Percentiles rank a stretch among this genome's conserved stretches.
These are phyloP conservation scores for Aethina tumida DNA, from an alignment of 1,140 invertebrate genomes.

Conservation along the genomic window DNA sequence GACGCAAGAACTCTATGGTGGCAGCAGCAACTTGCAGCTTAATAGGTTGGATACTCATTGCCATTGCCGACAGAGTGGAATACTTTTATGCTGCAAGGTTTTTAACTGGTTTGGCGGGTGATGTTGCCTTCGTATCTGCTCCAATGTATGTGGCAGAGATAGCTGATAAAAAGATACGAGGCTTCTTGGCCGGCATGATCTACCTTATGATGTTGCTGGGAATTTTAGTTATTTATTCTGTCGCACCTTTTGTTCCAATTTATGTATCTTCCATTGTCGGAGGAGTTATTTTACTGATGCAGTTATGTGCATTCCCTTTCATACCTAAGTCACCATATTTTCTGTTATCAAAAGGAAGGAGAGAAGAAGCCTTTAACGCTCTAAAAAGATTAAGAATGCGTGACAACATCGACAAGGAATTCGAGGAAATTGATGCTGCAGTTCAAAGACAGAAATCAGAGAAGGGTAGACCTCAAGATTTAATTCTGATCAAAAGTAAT, in stretches of 20 bases:
- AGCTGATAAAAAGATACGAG: constrained; percentile 27
- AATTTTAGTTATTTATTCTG: constrained; percentile 24
- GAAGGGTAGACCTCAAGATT: constrained; percentile 25
- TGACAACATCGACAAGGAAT: constrained; percentile 36
- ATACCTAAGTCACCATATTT: constrained; percentile 31
- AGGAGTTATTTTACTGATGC: constrained; percentile 15
- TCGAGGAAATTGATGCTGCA: constrained; percentile 35
- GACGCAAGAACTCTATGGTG: constrained; percentile 50
- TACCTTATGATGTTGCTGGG: constrained; percentile 30
- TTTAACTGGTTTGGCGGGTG: constrained; percentile 24
- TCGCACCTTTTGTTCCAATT: constrained; percentile 19
- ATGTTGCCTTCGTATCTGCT: constrained; percentile 28
- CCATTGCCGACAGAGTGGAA: constrained; percentile 34
- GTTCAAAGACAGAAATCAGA: constrained; percentile 26
- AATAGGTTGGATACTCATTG: constrained; percentile 50
- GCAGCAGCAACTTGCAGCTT: constrained; percentile 46
- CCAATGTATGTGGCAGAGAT: constrained; percentile 34
- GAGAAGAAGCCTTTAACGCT: constrained; percentile 39
- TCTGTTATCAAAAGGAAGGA: constrained; percentile 27
- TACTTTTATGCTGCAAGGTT: constrained; percentile 42
- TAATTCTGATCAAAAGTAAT: constrained; percentile 23
- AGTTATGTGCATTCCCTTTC: constrained; percentile 25
- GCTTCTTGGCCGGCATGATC: constrained; percentile 24
- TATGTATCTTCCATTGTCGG: constrained; percentile 23
- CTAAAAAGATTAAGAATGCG: constrained; percentile 42